phyloP scores from a whole-genome alignment of 2,797 vertebrate species.

The Psittacula derbiana region DNA sequence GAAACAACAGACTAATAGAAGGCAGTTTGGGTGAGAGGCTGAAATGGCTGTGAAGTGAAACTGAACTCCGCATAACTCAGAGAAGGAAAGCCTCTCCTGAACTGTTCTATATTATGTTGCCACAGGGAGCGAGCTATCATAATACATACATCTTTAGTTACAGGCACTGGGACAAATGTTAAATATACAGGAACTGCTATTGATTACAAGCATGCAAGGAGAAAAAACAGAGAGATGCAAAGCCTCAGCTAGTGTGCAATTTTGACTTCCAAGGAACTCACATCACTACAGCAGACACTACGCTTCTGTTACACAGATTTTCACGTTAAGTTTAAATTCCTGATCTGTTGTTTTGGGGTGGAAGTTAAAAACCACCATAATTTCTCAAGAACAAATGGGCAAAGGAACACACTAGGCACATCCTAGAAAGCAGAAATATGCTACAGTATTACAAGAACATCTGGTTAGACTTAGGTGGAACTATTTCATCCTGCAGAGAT shows the following conservation, averaged over 20 bases:
- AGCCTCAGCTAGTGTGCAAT: not conserved
- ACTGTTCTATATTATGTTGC: not conserved
- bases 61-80: not conserved
- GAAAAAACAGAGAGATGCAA: not conserved
- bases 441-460: not conserved
- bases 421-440: not conserved
- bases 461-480: not conserved
- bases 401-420: not conserved
- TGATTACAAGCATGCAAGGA: not conserved
- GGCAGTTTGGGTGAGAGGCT: not conserved
- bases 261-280: not conserved
- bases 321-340: not conserved
- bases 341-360: not conserved
- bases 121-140: not conserved
- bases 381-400: not conserved
- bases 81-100: not conserved
- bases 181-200: not conserved
- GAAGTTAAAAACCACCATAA: not conserved
- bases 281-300: not conserved
- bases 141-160: not conserved
- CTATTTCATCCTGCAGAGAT: not conserved
- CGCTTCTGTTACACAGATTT: not conserved
- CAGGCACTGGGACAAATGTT: not conserved
- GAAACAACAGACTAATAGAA: not conserved
- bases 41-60: not conserved